Percentiles rank a stretch among this genome's conserved stretches.
Conservation (phyloP, 1,140 invertebrate species). For the Aphelenchoides avenae region DNA sequence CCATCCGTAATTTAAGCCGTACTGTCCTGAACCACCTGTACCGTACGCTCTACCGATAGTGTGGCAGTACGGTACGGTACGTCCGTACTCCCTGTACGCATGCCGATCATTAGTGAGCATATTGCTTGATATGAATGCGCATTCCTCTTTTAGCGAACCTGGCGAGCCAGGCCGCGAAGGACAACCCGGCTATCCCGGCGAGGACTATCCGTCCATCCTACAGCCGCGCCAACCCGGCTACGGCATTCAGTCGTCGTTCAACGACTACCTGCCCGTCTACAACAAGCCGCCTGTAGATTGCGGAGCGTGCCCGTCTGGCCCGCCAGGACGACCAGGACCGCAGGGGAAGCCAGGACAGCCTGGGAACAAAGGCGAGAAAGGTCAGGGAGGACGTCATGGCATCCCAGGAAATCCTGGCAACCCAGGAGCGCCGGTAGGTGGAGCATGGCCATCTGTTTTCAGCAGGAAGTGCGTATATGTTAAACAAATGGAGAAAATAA, state of each 20-base stretch:
- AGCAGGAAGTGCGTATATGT: too few species aligned
- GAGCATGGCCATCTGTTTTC: too few species aligned
- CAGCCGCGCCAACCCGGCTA: not conserved
- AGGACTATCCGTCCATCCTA: slow-evolving; percentile 22
- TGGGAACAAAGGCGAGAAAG: slow-evolving; percentile 15
- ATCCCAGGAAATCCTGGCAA: slow-evolving; percentile 12
- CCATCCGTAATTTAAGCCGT: too few species aligned
- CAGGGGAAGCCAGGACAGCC: slow-evolving; percentile 12
- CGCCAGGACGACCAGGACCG: slow-evolving; percentile 1
- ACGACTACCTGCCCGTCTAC: not conserved
- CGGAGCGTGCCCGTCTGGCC: slow-evolving; percentile 8
- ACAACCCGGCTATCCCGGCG: slow-evolving; percentile 19
- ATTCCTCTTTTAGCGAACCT: slow-evolving; percentile 1
- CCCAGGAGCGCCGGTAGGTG: slow-evolving; percentile 7
- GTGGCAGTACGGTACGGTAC: too few species aligned
- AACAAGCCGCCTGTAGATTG: slow-evolving; percentile 10
- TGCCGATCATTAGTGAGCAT: too few species aligned
- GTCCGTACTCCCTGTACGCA: too few species aligned
- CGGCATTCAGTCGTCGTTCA: not conserved
- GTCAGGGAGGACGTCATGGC: slow-evolving; percentile 1
- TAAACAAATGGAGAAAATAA: too few species aligned
- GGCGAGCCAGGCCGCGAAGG: slow-evolving; percentile 4
- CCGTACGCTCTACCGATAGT: too few species aligned
- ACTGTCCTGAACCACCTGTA: too few species aligned
- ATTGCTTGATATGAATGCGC: not conserved